A percentile compares a stretch with the other conserved stretches of the same genome.
Conservation (phyloP, 2,113 vertebrate genomes). For the Leucoraja erinaceus region DNA sequence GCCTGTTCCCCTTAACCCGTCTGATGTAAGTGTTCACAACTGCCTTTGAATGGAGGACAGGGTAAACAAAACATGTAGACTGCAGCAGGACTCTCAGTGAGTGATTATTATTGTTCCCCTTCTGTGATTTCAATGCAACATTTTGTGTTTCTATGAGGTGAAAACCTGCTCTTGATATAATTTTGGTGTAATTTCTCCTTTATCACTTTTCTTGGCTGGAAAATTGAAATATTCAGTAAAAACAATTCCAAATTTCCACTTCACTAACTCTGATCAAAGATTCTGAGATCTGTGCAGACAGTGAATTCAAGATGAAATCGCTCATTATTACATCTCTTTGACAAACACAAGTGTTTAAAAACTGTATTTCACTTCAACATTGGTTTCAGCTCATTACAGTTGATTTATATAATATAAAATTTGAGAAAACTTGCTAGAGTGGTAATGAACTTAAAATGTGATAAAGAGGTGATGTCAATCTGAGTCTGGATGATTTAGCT, state of each 20-base stretch:
- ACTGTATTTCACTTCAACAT: not conserved
- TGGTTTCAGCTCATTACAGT: not conserved
- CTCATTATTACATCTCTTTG: not conserved
- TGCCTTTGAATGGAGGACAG: conserved; percentile 15
- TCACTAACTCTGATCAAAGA: not conserved
- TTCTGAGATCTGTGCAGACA: not conserved
- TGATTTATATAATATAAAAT: not conserved
- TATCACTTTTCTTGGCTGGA: not conserved
- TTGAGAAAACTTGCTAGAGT: not conserved
- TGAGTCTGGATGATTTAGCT: not conserved
- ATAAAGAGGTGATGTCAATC: not conserved
- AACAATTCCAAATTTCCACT: not conserved
- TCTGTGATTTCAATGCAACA: not conserved
- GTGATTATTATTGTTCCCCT: not conserved
- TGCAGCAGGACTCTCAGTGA: not conserved
- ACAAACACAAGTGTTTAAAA: not conserved
- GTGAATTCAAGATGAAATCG: not conserved
- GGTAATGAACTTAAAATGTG: not conserved
- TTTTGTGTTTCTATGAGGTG: not conserved
- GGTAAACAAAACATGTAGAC: conserved; percentile 18
- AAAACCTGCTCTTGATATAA: not conserved
- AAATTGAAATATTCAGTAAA: conserved; percentile 1
- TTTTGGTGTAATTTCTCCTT: conserved; percentile 1
- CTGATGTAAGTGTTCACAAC: not conserved
- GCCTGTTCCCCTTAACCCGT: not conserved